phyloP scores from a whole-genome alignment of 2,888 invertebrate genomes.

The Lasioglossum malachurum region DNA sequence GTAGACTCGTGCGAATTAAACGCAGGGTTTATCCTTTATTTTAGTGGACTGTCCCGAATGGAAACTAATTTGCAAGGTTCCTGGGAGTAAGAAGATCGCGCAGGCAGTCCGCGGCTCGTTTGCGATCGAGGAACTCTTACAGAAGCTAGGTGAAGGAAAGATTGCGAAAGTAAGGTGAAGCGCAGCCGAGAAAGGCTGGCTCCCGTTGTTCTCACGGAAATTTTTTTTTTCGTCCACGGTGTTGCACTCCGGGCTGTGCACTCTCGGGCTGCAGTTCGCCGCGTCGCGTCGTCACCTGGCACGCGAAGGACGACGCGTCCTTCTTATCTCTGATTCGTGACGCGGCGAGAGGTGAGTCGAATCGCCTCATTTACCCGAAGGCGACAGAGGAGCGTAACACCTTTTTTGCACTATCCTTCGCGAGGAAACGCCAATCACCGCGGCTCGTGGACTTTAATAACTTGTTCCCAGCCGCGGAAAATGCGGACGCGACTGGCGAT shows the following conservation, averaged over 20 bases:
- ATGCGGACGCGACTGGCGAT: neutral
- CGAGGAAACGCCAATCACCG: conserved; percentile 3
- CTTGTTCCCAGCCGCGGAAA: neutral
- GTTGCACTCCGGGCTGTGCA: neutral
- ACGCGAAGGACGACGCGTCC: conserved; percentile 47
- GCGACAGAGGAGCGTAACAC: conserved; percentile 30
- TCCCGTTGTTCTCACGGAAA: conserved; percentile 17
- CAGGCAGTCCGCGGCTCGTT: neutral
- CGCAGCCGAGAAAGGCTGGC: neutral
- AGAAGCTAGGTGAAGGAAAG: neutral
- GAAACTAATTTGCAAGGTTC: neutral
- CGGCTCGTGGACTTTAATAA: neutral
- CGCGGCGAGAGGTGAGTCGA: conserved; percentile 25
- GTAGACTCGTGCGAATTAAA: neutral
- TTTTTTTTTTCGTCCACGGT: conserved; percentile 3
- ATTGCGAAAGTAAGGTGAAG: conserved; percentile 11
- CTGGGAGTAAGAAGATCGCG: neutral
- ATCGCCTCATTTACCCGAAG: conserved; percentile 36
- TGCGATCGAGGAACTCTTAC: neutral
- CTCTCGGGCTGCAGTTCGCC: neutral
- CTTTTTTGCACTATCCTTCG: conserved; percentile 25
- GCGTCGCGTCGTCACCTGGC: conserved; percentile 27
- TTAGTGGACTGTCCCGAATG: neutral
- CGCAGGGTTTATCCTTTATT: neutral
- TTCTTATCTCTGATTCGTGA: conserved; percentile 44